Evolutionary conservation across 2,888 invertebrate genomes (phyloP).

Genomic region (Nemotelus pantherinus): DNA sequence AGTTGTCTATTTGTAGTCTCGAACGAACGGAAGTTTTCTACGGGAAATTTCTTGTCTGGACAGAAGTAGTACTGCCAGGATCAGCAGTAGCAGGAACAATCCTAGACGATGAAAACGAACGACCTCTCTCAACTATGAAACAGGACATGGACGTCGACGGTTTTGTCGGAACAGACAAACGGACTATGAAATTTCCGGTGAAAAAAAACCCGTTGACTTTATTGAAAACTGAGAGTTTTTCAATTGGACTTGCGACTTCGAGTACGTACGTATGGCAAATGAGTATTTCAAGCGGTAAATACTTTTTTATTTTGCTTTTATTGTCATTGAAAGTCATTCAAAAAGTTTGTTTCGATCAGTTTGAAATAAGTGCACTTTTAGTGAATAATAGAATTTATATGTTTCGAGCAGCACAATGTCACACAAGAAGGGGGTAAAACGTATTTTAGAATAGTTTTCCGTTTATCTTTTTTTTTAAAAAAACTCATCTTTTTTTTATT

Average conservation of each 20-base stretch:
- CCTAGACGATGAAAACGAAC: background rate
- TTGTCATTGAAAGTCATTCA: slow-evolving; percentile 13
- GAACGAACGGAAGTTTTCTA: background rate
- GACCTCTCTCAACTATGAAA: too few species aligned
- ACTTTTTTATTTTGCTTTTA: background rate
- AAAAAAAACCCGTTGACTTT: slow-evolving; percentile 41
- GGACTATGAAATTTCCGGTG: slow-evolving; percentile 15
- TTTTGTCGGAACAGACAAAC: background rate
- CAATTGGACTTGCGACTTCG: slow-evolving; percentile 25
- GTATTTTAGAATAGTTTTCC: too few species aligned
- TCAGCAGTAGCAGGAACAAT: background rate
- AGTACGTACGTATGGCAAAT: slow-evolving; percentile 4
- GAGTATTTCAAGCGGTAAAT: slow-evolving; percentile 3
- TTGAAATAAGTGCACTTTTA: background rate
- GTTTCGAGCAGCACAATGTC: background rate
- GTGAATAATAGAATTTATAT: background rate
- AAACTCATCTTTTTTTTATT: background rate
- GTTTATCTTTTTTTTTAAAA: too few species aligned
- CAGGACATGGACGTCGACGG: slow-evolving; percentile 23
- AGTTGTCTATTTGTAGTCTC: slow-evolving; percentile 7
- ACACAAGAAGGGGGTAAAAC: too few species aligned
- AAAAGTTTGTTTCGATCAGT: slow-evolving; percentile 13
- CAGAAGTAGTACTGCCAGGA: background rate
- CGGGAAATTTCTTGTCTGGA: slow-evolving; percentile 37
- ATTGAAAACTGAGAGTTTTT: slow-evolving; percentile 45